Base-by-base conservation (phyloP, 2,888 invertebrate genomes). In the Coelogynopora nodosa region DNA sequence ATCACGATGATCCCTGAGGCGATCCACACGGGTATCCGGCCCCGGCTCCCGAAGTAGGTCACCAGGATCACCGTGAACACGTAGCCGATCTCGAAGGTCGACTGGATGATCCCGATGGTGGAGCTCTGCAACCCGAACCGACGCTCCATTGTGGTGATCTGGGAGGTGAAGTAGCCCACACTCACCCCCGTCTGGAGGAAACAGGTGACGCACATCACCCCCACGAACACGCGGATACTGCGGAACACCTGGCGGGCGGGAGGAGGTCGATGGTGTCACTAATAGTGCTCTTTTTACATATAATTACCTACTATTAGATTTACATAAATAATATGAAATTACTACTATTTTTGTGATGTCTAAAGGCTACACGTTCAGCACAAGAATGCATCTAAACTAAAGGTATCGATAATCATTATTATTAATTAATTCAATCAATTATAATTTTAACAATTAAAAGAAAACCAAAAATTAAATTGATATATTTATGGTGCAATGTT, bases 141-240 rank as follows among this genome's bases (percentile, higher is more conserved):
- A 92, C 97, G 97, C 93, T 97, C 97, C 90, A 97, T 97, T 87
- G 97, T 97, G 89, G 97, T 97, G 92, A 97, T 97, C 92, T 97
- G 97, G 86, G 91, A 91, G 89, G 90, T 91, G 30, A 91, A 89
- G 88, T 92, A 92, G 2, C 92, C 92, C 10, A 67, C 85, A 2
- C 91, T 90, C 82, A 92, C 88, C 0, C 91, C 90, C 0, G 91
- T 90, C 1, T 91, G 90, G 84, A 91, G 90, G 82, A 90, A 90
- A 18, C 91, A 89, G 29, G 91, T 88, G 49, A 91, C 29, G 86
- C 91, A 91, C 89, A 91, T 91, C 86, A 90, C 90, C 83, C 90
- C 87, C 31, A 91, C 90, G 88, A 92, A 92, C 49, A 89, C 84
- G 94, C 96, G 96, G 91, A 97, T 96, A 92, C 95, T 95, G 49